A percentile compares a stretch with the other conserved stretches of the same genome.
Conservation (phyloP, 2,113 vertebrate species). For the Protomyctophum bolini region DNA sequence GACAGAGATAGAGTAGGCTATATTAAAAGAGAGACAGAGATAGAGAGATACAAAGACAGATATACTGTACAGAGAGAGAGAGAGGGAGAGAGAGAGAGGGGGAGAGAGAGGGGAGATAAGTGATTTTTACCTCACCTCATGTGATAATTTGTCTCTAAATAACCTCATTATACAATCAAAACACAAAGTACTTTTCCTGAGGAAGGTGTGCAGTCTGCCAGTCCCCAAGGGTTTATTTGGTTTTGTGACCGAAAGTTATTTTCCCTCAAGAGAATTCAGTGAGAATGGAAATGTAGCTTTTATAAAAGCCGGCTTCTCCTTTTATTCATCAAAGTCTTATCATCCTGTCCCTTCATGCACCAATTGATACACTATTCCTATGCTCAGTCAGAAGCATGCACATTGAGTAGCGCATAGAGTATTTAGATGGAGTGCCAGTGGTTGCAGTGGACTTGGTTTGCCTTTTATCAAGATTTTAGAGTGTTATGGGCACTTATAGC, state of each 20-base stretch:
- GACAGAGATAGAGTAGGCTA: slow-evolving; percentile 18
- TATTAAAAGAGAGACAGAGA: slow-evolving; percentile 19
- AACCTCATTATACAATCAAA: slow-evolving; percentile 60
- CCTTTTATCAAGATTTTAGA: too few relatives aligned
- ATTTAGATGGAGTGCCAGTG: too few relatives aligned
- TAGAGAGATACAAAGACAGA: background rate
- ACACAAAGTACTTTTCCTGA: slow-evolving; percentile 38
- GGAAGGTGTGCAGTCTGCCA: slow-evolving; percentile 15
- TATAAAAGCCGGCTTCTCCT: too few relatives aligned
- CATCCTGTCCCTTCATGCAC: too few relatives aligned
- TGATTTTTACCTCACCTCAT: slow-evolving; percentile 31
- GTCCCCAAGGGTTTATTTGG: slow-evolving; percentile 9
- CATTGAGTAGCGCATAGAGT: too few relatives aligned
- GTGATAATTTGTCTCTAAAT: slow-evolving; percentile 52
- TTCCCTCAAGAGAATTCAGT: background rate
- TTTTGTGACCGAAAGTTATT: slow-evolving; percentile 17
- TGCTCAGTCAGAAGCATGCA: too few relatives aligned
- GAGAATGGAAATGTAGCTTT: too few relatives aligned
- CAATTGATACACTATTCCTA: too few relatives aligned
- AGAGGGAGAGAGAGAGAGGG: background rate
- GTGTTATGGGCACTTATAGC: too few relatives aligned
- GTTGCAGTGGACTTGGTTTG: too few relatives aligned
- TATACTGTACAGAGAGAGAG: too few relatives aligned
- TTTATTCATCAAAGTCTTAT: too few relatives aligned
- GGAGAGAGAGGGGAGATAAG: background rate